These are phyloP conservation scores for Chloromyia formosa DNA, from an alignment of 2,888 invertebrate species.

Conservation along the genomic window DNA sequence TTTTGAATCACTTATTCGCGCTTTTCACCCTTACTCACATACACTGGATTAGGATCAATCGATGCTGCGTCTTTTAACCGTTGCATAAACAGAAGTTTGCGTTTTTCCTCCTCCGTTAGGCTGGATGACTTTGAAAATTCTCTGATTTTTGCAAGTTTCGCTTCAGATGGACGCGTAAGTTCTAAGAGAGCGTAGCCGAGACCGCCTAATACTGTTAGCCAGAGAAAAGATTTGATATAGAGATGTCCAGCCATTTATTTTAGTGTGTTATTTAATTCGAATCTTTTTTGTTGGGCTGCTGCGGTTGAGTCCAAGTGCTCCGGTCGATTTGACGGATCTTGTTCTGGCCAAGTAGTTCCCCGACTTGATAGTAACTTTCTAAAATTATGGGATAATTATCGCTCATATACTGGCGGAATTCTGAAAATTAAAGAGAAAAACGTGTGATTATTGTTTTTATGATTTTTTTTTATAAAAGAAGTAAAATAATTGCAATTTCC, in stretches of 20 bases:
- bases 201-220: slow-evolving; percentile 70
- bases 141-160: slow-evolving; percentile 58
- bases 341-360: slow-evolving; percentile 69
- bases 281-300: slow-evolving; percentile 52
- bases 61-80: slow-evolving; percentile 57
- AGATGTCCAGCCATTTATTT: slow-evolving; percentile 58
- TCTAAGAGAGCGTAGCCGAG: slow-evolving; percentile 70
- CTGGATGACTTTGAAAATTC: slow-evolving; percentile 50
- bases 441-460: too few species aligned
- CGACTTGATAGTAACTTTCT: slow-evolving; percentile 75
- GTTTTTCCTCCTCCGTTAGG: slow-evolving; percentile 55
- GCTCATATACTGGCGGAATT: slow-evolving; percentile 74
- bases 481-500: too few species aligned
- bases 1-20: slow-evolving; percentile 4
- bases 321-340: slow-evolving; percentile 67
- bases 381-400: slow-evolving; percentile 73
- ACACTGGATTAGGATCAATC: slow-evolving; percentile 13
- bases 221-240: slow-evolving; percentile 66
- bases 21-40: slow-evolving; percentile 21
- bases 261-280: slow-evolving; percentile 20
- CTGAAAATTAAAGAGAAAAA: slow-evolving; percentile 64
- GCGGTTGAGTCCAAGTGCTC: slow-evolving; percentile 65
- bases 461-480: neutral
- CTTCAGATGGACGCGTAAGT: slow-evolving; percentile 67
- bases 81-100: slow-evolving; percentile 58